A percentile compares a stretch with the other conserved stretches of the same genome.
Conservation (phyloP, 2,113 vertebrate species). For the Pteruthius melanotis region DNA sequence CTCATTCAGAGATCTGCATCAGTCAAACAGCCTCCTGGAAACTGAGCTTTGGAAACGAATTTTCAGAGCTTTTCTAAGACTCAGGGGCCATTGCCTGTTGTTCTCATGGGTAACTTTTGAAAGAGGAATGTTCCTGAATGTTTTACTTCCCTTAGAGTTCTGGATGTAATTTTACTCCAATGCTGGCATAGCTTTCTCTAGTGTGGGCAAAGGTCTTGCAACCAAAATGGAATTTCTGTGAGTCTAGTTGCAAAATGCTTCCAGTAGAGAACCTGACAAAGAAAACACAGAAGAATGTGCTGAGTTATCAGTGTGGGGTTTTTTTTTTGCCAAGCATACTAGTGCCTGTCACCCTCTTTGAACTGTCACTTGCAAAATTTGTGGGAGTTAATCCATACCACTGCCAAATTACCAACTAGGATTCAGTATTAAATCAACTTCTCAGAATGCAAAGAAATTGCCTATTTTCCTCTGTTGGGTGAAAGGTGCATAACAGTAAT, state of each 20-base stretch:
- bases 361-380: neutral
- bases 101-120: neutral
- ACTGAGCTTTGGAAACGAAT: neutral
- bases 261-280: constrained; percentile 18
- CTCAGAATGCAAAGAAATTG: neutral
- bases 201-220: neutral
- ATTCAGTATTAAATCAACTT: neutral
- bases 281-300: constrained; percentile 32
- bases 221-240: constrained; percentile 4
- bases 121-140: neutral
- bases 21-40: neutral
- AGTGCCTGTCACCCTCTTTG: neutral
- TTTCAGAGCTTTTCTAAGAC: neutral
- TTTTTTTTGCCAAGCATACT: neutral
- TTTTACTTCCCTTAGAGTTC: neutral
- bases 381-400: neutral
- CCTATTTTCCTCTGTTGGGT: neutral
- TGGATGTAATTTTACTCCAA: neutral
- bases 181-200: neutral
- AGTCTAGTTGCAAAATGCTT: neutral
- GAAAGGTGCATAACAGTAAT: neutral
- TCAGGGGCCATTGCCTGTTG: neutral
- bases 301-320: neutral
- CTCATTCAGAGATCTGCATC: neutral
- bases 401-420: neutral